Conservation (phyloP, 2,888 invertebrate species). For the Metalampra italica region DNA sequence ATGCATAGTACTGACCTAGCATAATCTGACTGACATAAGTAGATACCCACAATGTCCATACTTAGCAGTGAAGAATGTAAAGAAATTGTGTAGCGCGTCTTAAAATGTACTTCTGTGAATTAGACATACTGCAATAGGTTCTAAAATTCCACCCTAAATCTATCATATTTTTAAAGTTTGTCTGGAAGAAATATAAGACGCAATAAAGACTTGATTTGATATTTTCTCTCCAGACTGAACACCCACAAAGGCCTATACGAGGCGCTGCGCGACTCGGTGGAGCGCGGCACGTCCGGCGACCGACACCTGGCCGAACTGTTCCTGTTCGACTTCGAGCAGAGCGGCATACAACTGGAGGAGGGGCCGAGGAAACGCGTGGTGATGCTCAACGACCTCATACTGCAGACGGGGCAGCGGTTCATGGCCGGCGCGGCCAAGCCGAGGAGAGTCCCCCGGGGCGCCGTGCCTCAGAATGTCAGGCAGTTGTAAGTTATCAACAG, state of each 20-base stretch:
- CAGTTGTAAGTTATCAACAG: constrained; percentile 81
- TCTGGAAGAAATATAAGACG: too few species aligned
- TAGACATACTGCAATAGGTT: too few species aligned
- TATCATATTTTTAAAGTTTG: too few species aligned
- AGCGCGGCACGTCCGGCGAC: constrained; percentile 89
- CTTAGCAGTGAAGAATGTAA: too few species aligned
- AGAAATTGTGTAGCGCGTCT: too few species aligned
- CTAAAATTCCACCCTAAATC: too few species aligned
- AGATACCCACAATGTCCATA: too few species aligned
- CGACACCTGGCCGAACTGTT: constrained; percentile 92
- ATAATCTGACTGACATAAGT: too few species aligned
- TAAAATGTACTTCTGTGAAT: too few species aligned
- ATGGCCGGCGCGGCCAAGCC: constrained; percentile 87
- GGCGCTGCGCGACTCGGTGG: constrained; percentile 84
- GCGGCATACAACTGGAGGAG: constrained; percentile 95
- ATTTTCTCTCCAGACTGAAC: constrained; percentile 83
- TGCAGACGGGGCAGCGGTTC: constrained; percentile 90
- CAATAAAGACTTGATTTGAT: too few species aligned
- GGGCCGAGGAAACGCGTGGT: constrained; percentile 86
- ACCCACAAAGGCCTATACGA: constrained; percentile 92
- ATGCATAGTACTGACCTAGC: too few species aligned
- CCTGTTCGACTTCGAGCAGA: constrained; percentile 97
- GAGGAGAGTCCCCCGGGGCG: constrained; percentile 80
- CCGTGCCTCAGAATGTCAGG: constrained; percentile 84
- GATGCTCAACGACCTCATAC: constrained; percentile 89